Percentiles rank a stretch among this genome's conserved stretches.
phyloP scores from a whole-genome alignment of 2,888 invertebrate species.

The Adelphocoris suturalis region DNA sequence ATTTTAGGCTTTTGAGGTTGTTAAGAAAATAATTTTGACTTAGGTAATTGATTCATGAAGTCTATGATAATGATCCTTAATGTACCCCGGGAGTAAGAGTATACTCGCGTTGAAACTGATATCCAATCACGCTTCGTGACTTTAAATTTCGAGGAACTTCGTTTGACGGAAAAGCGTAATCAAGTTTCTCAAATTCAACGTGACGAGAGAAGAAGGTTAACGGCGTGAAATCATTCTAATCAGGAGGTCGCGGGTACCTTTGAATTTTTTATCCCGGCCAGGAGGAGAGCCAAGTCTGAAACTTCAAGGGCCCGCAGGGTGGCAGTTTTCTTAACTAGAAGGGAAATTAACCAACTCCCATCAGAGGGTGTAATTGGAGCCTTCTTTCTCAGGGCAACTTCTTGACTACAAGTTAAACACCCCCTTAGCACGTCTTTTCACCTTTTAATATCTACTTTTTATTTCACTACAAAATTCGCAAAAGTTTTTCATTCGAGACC shows the following conservation, averaged over 20 bases:
- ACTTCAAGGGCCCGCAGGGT: constrained; percentile 26
- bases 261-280: constrained; percentile 28
- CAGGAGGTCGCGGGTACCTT: constrained; percentile 18
- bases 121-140: no score
- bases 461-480: constrained; percentile 1
- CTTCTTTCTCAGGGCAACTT: constrained; percentile 27
- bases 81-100: no score
- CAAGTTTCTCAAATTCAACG: constrained; percentile 1
- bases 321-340: constrained; percentile 44
- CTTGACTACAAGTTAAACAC: constrained; percentile 46
- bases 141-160: no score
- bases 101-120: no score
- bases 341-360: constrained; percentile 45
- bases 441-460: constrained; percentile 7
- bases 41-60: no score
- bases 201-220: constrained; percentile 10
- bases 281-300: constrained; percentile 6
- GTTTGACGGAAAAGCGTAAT: not conserved
- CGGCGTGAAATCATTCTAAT: constrained; percentile 31
- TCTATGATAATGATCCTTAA: no score
- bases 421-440: constrained; percentile 10
- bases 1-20: no score
- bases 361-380: constrained; percentile 59
- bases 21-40: no score
- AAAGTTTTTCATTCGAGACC: constrained; percentile 21